Evolutionary conservation across 2,888 invertebrate genomes (phyloP).

Genomic region (Antheraea yamamai): DNA sequence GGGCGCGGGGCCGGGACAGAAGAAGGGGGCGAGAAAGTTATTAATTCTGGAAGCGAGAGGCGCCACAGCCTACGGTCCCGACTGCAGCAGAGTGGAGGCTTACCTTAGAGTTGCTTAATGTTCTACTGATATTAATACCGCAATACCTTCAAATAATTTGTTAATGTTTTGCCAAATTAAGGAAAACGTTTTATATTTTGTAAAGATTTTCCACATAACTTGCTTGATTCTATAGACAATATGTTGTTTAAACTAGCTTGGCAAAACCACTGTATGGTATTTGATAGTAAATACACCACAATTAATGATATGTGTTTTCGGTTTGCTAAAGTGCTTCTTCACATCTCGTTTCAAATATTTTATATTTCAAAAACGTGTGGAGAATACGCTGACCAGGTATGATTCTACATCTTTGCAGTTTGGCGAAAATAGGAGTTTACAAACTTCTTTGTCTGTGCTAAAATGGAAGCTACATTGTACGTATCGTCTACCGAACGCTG

Average conservation of each 20-base stretch:
- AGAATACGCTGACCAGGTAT: not conserved
- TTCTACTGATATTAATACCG: slow-evolving; percentile 70
- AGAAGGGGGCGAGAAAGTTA: slow-evolving; percentile 72
- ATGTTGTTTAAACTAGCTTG: not conserved
- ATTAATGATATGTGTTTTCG: not conserved
- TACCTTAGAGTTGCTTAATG: slow-evolving; percentile 76
- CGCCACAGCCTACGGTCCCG: slow-evolving; percentile 75
- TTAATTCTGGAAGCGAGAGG: slow-evolving; percentile 80
- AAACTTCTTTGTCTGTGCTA: not conserved
- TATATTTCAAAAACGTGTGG: not conserved
- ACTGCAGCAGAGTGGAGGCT: slow-evolving; percentile 73
- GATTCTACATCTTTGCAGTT: not conserved
- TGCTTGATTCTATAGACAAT: not conserved
- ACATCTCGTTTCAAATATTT: not conserved
- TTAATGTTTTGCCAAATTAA: slow-evolving; percentile 12
- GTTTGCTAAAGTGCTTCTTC: not conserved
- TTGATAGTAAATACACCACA: not conserved
- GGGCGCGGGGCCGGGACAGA: slow-evolving; percentile 38
- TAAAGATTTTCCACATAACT: not conserved
- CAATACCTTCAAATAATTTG: slow-evolving; percentile 33
- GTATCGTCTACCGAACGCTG: not conserved
- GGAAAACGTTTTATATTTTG: not conserved
- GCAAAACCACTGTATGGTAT: not conserved
- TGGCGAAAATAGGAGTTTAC: not conserved
- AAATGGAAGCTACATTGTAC: not conserved